Base-by-base conservation (phyloP, 2,797 vertebrate species). In the Protonibea diacanthus region DNA sequence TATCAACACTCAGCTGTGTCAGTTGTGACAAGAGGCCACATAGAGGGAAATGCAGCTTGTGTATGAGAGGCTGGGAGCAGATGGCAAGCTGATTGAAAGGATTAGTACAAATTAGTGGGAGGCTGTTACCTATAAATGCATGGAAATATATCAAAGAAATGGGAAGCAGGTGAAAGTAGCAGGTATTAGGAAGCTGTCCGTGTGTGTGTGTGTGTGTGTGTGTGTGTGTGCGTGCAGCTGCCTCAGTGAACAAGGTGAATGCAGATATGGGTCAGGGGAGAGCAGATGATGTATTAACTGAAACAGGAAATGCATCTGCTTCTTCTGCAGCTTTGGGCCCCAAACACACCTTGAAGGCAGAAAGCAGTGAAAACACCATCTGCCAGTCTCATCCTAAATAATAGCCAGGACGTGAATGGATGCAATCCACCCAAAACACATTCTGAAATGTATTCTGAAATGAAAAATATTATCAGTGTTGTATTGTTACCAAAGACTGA, bases 91-190 rank as follows among this genome's bases (percentile, higher is more conserved):
- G 83, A 87, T 83, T 49, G 78, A 80, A 83, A 69, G 67, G 78
- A 91, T 91, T 87, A 89, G 88, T 85, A 78, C 59, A 83, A 86
- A 87, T 88, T 84, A 91, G 77, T 45, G 62, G 63, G 62, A 83
- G 88, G 81, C 83, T 86, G 86, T 88, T 88, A 74, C 82, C 74
- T 79, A 67, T 84, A 82, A 86, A 82, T 61, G 83, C 64, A 69
- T 48, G 47, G 66, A 80, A 82, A 83, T 87, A 74, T 70, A 80
- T 89, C 84, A 88, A 78, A 87, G 76, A 56, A 66, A 85, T 82
- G 65, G 63, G 74, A 62, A 60, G 76, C 71, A 67, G 72, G 71
- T 80, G 72, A 86, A 58, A 63, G 62, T 67, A 62, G 33, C 56
- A 62, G 75, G 71, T 62, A 68, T 33, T 5, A 13, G 48, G 71